Base-by-base conservation (phyloP, 1,140 invertebrate species). In the Penaeus indicus region DNA sequence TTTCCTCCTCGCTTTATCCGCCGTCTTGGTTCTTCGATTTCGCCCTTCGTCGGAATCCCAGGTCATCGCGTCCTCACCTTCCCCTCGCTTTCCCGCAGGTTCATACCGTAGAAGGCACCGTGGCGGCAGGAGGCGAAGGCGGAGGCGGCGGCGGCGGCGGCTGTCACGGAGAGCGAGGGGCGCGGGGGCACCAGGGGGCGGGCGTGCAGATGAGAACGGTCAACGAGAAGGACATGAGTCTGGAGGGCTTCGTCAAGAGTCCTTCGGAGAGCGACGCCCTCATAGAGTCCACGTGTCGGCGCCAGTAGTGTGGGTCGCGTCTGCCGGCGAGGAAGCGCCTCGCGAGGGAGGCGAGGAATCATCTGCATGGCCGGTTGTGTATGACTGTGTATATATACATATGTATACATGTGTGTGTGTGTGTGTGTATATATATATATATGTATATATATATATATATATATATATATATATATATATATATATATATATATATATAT, bases 221-320 rank as follows among this genome's bases (percentile, higher is more conserved):
- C 78, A 90, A 60, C 63, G 89, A 90, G 19, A 90, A 90, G 79
- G 89, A 90, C 5, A 67, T 82, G n/a, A 85, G 84, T 63, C 25
- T 90, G 78, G 89, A 90, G 60, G 89, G 84, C 47, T 90, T 90
- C 47, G 75, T 90, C 84, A 90, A 90, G 80, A 86, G 84, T 90
- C 89, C 89, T 19, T 90, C 89, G n/a, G 89, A 90, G 84, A 90
- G 89, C 72, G 89, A 90, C 79, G 89, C 89, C 78, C 79, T 90
- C 1, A 60, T 90, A 25, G 84, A 90, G 64, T 86, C 84, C 21
- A 81, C 84, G 60, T 75, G 77, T 64, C 27, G 77, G 32, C 60
- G 82, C 22, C 61, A 83, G 82, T 84, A 63, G 64, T 32, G 63
- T 11, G n/a, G 27, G 72, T 16, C 25, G 5, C 27, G 16, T 32